Conservation (phyloP, 2,113 vertebrate species). For the Onychostruthus taczanowskii region DNA sequence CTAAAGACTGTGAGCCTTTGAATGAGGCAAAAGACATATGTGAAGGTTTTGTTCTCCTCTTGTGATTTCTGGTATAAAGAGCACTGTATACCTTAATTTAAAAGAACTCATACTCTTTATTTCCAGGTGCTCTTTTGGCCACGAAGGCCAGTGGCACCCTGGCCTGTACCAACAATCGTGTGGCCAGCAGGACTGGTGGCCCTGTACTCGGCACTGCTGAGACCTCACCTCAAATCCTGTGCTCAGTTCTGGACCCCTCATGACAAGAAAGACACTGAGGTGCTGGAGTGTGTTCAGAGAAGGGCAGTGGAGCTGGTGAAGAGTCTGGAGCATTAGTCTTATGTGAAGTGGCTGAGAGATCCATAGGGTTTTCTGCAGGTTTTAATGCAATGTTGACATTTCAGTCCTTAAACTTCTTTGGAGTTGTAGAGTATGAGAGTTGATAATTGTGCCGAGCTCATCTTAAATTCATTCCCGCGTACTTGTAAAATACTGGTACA, state of each 20-base stretch:
- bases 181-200: not conserved
- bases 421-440: not conserved
- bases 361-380: not conserved
- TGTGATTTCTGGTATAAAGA: not conserved
- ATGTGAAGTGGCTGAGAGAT: not conserved
- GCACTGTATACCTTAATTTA: not conserved
- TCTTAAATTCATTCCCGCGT: not conserved
- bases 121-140: not conserved
- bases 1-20: not conserved
- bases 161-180: not conserved
- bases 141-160: not conserved
- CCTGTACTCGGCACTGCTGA: rapidly evolving
- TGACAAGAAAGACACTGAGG: not conserved
- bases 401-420: not conserved
- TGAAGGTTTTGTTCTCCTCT: not conserved
- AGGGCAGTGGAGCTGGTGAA: not conserved
- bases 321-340: not conserved
- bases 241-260: not conserved
- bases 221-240: not conserved
- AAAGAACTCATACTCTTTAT: not conserved
- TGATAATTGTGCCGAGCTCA: not conserved
- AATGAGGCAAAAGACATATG: not conserved
- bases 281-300: not conserved
- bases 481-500: not conserved
- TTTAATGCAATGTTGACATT: not conserved